Evolutionary conservation across 2,888 invertebrate species (phyloP), one percentile per base, ranked within the genome.

Genomic region (Oxycera nigricornis): DNA sequence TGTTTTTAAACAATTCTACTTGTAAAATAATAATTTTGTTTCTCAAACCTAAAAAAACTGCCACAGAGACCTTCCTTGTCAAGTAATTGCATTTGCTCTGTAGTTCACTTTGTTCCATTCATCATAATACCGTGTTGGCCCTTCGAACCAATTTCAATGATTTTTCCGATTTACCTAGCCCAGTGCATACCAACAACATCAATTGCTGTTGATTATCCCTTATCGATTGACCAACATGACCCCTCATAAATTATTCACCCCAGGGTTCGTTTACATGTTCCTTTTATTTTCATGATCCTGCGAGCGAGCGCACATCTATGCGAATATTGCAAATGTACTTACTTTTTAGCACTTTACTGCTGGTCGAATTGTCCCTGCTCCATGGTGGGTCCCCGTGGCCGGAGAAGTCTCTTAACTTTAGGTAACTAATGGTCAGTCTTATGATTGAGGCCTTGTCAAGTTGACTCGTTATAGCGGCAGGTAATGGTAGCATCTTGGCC

Each of bases 301-400:
- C 2, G 11, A n/a, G 17, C 11, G 17, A 50, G 11, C n/a, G 4
- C 50, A 55, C 20, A 55, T 1, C 24, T 24, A 24, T 55, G 46
- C 46, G 17, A 46, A 46, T 55, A 39, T 4, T 55, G 22, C 20
- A 55, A 55, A 55, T 22, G 55, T 55, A 84, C 90, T 87, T 86
- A 94, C 94, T 91, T 91, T 95, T 95, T 79, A 94, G 88, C 67
- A 90, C 89, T 87, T 94, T 94, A 85, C 91, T 92, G 76, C 91
- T 89, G 62, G 92, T 91, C 67, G 92, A 91, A 20, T 90, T 89
- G 80, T 95, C 95, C 55, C 95, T 87, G 81, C 91, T 94, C 97
- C 98, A 98, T 85, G 96, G 96, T 22, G 97, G 97, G 82, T 97
- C 97, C 0, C 97, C 97, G 85, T 96, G 96, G 6, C 94, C 92